phyloP scores from a whole-genome alignment of 2,888 invertebrate species.

The Euphydryas editha region DNA sequence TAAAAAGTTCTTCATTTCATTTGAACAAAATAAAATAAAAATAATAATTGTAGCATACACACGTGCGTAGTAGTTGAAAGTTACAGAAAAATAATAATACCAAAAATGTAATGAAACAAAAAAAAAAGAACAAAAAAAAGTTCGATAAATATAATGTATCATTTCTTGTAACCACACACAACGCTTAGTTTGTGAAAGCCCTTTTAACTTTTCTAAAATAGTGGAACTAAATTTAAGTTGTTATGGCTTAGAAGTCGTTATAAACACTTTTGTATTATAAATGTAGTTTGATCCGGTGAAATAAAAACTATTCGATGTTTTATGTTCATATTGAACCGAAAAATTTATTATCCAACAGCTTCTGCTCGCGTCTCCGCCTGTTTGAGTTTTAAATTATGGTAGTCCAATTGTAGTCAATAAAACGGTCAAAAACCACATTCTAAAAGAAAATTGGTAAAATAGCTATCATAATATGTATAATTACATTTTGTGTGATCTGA shows the following conservation, averaged over 20 bases:
- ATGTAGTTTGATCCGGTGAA: background rate
- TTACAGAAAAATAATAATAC: background rate
- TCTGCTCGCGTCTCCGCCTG: background rate
- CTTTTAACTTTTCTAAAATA: constrained; percentile 18
- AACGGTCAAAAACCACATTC: no score
- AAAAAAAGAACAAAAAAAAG: background rate
- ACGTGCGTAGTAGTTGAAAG: no score
- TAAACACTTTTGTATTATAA: constrained; percentile 25
- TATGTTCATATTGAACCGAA: background rate
- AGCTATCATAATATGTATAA: no score
- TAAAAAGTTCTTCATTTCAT: no score
- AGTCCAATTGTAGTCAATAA: no score
- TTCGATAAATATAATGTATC: background rate
- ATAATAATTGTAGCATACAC: no score
- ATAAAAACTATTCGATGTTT: constrained; percentile 4
- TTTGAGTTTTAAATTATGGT: background rate
- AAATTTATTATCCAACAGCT: background rate
- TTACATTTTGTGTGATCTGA: no score
- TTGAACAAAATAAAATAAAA: no score
- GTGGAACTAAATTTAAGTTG: constrained; percentile 34
- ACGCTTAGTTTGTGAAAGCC: background rate
- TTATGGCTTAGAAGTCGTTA: constrained; percentile 23
- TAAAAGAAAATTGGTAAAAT: no score
- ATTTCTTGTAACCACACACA: background rate
- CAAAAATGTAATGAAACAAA: background rate